Evolutionary conservation across 2,113 vertebrate genomes (phyloP), one percentile per base, ranked within the genome.

Genomic region (Kobus ellipsiprymnus): DNA sequence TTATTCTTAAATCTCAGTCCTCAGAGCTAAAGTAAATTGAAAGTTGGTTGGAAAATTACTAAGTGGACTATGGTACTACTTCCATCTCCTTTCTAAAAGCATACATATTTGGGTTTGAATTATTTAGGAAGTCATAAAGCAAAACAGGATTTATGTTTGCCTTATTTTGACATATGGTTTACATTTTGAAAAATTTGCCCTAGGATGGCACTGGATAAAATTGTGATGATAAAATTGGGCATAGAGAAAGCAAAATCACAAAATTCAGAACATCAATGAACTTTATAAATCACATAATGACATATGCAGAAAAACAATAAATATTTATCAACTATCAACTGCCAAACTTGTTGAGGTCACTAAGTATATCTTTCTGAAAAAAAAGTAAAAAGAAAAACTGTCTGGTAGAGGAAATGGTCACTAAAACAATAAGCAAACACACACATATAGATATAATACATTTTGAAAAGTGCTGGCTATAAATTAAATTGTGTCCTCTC

Each of bases 51-150:
- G 97, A 97, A 97, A 97, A 97, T 97, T 96, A 94, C 96, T 62
- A 96, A 94, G 59, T 91, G 96, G 94, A 95, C 93, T 94, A 89
- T 80, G 48, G 86, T 40, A 64, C 46, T 87, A 78, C 86, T 94
- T 94, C 67, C 88, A 87, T 97, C 44, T 96, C 50, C n/a, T 97
- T 94, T 94, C 91, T 89, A 87, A 97, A 97, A 97, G 93, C 82
- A 48, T 94, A 97, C 67, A 83, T 94, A 97, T 97, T 97, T 97
- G 78, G 77, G 82, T 33, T 93, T 98, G 97, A 98, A 97, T 97
- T 98, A 98, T 97, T 97, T 97, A 98, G 67, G 60, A 95, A 97
- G 88, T 95, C 97, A 91, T 87, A 94, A 71, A 98, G 86, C 77
- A 91, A 96, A 97, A 88, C 48, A 91, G 60, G 60, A 93, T 97